These are phyloP conservation scores for Stratiomys singularior DNA, from an alignment of 2,888 invertebrate genomes.

Conservation along the genomic window DNA sequence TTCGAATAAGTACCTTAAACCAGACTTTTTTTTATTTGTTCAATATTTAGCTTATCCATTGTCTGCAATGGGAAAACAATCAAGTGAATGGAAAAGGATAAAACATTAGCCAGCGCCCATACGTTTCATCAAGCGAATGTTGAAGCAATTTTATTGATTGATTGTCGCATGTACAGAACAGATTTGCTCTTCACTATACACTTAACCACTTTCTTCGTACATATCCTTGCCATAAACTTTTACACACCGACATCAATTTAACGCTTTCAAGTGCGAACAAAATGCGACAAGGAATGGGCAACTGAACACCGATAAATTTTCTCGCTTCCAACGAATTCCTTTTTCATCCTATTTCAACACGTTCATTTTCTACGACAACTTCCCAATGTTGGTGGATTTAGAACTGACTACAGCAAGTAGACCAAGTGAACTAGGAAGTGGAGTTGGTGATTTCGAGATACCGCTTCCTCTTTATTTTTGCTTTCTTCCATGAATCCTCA, in stretches of 20 bases:
- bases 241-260: constrained; percentile 19
- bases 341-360: neutral
- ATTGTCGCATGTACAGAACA: constrained; percentile 16
- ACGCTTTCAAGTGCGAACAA: constrained; percentile 15
- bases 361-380: neutral
- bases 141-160: constrained; percentile 28
- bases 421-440: neutral
- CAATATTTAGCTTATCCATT: no score
- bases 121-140: neutral
- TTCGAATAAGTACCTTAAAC: no score
- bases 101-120: no score
- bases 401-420: no score
- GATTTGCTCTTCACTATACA: constrained; percentile 24
- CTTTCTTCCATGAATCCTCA: neutral
- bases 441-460: neutral
- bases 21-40: no score
- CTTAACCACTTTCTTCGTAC: constrained; percentile 4
- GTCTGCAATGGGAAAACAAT: no score
- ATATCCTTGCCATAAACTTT: constrained; percentile 25
- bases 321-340: neutral
- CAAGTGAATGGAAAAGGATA: no score
- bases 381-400: no score
- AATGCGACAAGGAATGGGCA: neutral
- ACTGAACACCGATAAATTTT: constrained; percentile 27
- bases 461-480: neutral